A percentile compares a stretch with the other conserved stretches of the same genome.
Evolutionary conservation across 2,797 vertebrate genomes (phyloP).

Genomic region (Smutsia gigantea): DNA sequence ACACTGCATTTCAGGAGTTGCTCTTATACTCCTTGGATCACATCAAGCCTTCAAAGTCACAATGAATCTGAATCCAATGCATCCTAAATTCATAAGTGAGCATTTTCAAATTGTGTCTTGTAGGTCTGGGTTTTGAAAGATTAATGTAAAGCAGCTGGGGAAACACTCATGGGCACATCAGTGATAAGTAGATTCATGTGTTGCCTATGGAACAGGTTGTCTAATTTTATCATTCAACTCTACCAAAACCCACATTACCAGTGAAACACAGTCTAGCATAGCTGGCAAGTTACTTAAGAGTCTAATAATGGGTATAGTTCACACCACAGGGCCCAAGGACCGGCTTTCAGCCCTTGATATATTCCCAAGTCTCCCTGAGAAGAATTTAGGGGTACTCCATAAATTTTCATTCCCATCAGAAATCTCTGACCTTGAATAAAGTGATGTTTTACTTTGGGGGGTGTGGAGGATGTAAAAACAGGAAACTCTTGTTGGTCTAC

Average conservation of each 20-base stretch:
- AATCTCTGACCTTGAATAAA: background rate
- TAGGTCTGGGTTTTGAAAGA: conserved; percentile 58
- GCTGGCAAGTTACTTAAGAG: conserved; percentile 5
- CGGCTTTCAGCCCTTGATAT: background rate
- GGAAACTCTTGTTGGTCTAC: background rate
- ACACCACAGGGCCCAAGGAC: background rate
- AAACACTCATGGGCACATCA: background rate
- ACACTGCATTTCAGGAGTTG: background rate
- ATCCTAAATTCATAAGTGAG: conserved; percentile 26
- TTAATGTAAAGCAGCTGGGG: conserved; percentile 52
- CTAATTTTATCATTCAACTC: conserved; percentile 53
- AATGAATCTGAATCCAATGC: conserved; percentile 27
- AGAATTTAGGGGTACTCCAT: background rate
- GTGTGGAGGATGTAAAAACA: background rate
- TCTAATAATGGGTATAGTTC: conserved; percentile 21
- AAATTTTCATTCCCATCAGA: background rate
- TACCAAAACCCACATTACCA: conserved; percentile 22
- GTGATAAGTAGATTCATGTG: conserved; percentile 50
- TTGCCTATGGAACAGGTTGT: conserved; percentile 33
- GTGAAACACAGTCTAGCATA: background rate
- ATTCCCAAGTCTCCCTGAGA: background rate
- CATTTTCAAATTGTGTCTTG: conserved; percentile 56
- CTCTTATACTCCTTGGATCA: background rate
- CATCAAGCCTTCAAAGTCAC: conserved; percentile 41
- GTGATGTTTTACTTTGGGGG: background rate